Evolutionary conservation across 2,113 vertebrate genomes (phyloP).

Genomic region (Antechinus flavipes): DNA sequence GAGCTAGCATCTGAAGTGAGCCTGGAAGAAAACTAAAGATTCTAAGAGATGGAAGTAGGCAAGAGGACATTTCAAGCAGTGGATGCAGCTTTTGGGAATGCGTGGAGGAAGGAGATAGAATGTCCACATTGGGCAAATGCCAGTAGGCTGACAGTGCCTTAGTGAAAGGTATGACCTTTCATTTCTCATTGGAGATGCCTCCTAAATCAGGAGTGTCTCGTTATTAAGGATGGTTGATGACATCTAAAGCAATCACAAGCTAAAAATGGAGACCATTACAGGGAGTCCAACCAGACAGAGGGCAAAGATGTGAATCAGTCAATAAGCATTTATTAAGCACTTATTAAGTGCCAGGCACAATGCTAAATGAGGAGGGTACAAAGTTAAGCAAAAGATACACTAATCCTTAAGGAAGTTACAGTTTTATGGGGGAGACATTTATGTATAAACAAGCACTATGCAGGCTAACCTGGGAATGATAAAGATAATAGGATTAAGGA

Average conservation of each 20-base stretch:
- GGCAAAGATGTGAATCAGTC: neutral
- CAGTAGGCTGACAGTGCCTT: neutral
- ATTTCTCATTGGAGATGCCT: conserved; percentile 56
- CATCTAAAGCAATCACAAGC: conserved; percentile 45
- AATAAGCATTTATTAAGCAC: neutral
- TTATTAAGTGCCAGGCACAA: neutral
- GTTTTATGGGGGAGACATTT: neutral
- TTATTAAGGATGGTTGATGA: conserved; percentile 25
- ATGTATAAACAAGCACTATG: neutral
- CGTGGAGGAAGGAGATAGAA: neutral
- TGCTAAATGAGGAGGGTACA: neutral
- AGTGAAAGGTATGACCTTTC: conserved; percentile 65
- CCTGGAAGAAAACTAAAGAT: neutral
- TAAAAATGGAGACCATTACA: neutral
- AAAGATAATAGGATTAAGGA: neutral
- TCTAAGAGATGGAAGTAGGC: neutral
- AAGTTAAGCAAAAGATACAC: neutral
- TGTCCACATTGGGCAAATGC: neutral
- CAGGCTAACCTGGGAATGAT: neutral
- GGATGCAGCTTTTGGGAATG: neutral
- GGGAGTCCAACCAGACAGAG: neutral
- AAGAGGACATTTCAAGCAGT: neutral
- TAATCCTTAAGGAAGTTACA: neutral
- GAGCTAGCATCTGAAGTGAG: neutral
- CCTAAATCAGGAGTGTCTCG: conserved; percentile 49